Evolutionary conservation across 2,797 vertebrate species (phyloP), one percentile per base, ranked within the genome.

Genomic region (Enteromius fasciolatus): DNA sequence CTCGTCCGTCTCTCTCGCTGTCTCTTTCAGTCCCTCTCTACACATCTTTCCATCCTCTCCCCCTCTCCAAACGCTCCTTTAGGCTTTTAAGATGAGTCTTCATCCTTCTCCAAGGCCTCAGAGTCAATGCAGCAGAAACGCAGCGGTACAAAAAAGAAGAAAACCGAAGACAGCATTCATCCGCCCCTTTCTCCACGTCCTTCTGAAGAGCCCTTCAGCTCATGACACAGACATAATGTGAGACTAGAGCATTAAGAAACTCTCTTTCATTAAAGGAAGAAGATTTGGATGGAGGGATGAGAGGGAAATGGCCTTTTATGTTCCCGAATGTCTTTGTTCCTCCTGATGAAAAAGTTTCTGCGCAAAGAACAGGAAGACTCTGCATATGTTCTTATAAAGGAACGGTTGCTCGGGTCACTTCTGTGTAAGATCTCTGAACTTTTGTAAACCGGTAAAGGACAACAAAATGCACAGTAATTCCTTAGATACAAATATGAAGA

Each of bases 71-170:
- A 90, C 85, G 83, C 89, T 86, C 90, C 89, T 94, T 92, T 87
- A 93, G 91, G 94, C 94, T 95, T 94, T 95, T 94, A 94, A 95
- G 91, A 91, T 85, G 83, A 85, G 92, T 92, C 89, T 93, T 91
- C 87, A 92, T 92, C 90, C 80, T 91, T 91, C 92, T 94, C 93
- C 92, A 93, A 94, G 94, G 92, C 92, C 91, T 83, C 80, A 86
- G 85, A 89, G 83, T 89, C 88, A 87, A 94, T 93, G 90, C 82
- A 88, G 87, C 86, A 84, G 89, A 86, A 88, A 74, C 20, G 59
- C 75, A 87, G 87, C 77, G 82, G 6, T 25, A 76, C 84, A 74
- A 86, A 86, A 87, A 79, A 84, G 83, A 87, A 61, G 81, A 82
- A 82, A 80, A 59, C 82, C 28, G 74, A 82, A 86, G 87, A 78